These are phyloP conservation scores for Mythimna lalbum DNA, from an alignment of 2,888 invertebrate species.

Conservation along the genomic window DNA sequence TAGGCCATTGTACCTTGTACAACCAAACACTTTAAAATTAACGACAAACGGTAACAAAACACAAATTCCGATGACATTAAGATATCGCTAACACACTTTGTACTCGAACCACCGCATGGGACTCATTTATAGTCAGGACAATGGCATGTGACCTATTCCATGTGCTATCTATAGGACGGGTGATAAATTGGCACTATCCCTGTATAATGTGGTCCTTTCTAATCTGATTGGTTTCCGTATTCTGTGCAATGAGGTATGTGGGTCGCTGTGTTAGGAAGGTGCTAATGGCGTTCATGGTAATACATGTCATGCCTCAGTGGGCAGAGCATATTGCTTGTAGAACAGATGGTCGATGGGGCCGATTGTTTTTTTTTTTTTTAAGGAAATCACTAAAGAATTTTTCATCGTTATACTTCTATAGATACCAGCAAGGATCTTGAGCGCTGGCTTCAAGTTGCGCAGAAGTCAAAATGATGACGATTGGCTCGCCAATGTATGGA, in stretches of 20 bases:
- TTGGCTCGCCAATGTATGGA: too few relatives aligned
- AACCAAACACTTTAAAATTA: slow-evolving; percentile 1
- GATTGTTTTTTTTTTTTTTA: too few relatives aligned
- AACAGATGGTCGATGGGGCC: too few relatives aligned
- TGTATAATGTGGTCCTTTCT: slow-evolving; percentile 22
- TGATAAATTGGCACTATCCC: slow-evolving; percentile 30
- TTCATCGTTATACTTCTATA: too few relatives aligned
- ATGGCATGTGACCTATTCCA: slow-evolving; percentile 34
- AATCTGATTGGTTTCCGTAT: slow-evolving; percentile 36
- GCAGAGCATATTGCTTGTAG: too few relatives aligned
- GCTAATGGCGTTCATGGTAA: too few relatives aligned
- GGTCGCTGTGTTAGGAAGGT: background rate
- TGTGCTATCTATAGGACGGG: slow-evolving; percentile 22
- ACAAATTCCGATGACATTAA: slow-evolving; percentile 17
- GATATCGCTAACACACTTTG: slow-evolving; percentile 33
- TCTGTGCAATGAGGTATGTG: slow-evolving; percentile 2
- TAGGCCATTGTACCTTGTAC: too few relatives aligned
- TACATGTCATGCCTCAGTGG: too few relatives aligned
- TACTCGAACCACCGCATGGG: slow-evolving; percentile 32
- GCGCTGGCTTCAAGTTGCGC: too few relatives aligned
- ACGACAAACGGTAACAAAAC: background rate
- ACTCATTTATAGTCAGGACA: slow-evolving; percentile 38
- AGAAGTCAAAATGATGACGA: too few relatives aligned
- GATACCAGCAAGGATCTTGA: too few relatives aligned
- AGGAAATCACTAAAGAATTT: too few relatives aligned